Base-by-base conservation (phyloP, 2,888 invertebrate genomes). In the Ennomos erosarius region DNA sequence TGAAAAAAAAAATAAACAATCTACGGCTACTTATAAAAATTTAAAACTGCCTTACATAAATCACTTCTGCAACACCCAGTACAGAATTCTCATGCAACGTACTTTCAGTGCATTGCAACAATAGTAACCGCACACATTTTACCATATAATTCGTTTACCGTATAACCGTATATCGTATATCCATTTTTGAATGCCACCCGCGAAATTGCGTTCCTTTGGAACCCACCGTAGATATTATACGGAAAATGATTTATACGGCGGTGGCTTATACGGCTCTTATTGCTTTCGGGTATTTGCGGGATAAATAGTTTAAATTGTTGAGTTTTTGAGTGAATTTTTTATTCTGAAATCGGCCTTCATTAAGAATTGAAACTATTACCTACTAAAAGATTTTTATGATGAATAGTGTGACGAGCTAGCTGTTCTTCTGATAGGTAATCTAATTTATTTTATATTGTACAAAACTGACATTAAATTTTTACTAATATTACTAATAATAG, bases 171-270 rank as follows among this genome's bases (percentile, higher is more conserved):
- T 9, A 65, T 59, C 52, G 47, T 53, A 62, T 56, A 67, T 62
- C 71, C 69, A 74, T 77, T 80, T 81, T 78, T 77, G 81, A 81
- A 83, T 78, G 74, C 75, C 73, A 72, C 61, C 68, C 74, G 65
- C 70, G 68, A 79, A 83, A 83, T 82, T 81, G 79, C 81, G 76
- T 81, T 79, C 74, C 72, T 56, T 44, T 40, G 57, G 37, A 49
- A 38, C 70, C 67, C 64, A 65, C 67, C 48, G 61, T 65, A 61
- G 70, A 72, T 77, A 77, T 81, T 81, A 77, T 72, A 68, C 65
- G 70, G 65, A 60, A 61, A 74, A 79, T 82, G 79, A 81, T 82
- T 81, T 80, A 79, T 81, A 67, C 60, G 67, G 67, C 60, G 67
- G 67, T 62, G 48, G 61, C 61, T 64, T 64, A 66, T 59, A 53